A percentile compares a stretch with the other conserved stretches of the same genome.
Conservation (phyloP, 2,113 vertebrate genomes). For the Myrmophylax atrothorax region DNA sequence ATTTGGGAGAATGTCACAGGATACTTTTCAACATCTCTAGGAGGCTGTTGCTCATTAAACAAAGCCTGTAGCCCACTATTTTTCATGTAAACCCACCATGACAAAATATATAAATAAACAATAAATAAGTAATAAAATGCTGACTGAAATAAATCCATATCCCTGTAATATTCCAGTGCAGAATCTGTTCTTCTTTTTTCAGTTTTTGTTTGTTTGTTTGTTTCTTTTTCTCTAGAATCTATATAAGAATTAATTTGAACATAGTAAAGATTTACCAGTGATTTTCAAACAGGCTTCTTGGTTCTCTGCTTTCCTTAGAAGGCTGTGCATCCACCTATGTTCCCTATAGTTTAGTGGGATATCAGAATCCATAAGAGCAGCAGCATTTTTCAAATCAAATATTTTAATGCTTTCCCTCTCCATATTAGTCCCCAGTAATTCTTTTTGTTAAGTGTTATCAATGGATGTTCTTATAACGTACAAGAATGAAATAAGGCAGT, state of each 20-base stretch:
- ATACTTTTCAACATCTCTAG: slow-evolving; percentile 6
- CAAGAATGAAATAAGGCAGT: neutral
- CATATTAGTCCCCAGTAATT: slow-evolving; percentile 31
- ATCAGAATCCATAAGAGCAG: slow-evolving; percentile 61
- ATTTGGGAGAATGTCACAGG: neutral
- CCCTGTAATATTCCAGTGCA: neutral
- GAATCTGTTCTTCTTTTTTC: slow-evolving; percentile 37
- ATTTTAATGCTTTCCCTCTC: slow-evolving; percentile 43
- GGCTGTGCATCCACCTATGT: slow-evolving; percentile 30
- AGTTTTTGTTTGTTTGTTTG: neutral
- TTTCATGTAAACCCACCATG: slow-evolving; percentile 13
- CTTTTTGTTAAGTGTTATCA: slow-evolving; percentile 17
- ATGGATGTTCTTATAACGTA: slow-evolving; percentile 5
- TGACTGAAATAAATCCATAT: slow-evolving; percentile 48
- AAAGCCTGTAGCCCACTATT: slow-evolving; percentile 1
- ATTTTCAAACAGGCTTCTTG: slow-evolving; percentile 44
- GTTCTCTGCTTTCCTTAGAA: slow-evolving; percentile 59
- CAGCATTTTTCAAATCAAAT: slow-evolving; percentile 62
- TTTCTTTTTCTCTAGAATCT: slow-evolving; percentile 49
- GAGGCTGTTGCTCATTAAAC: slow-evolving; percentile 11
- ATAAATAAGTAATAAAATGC: slow-evolving; percentile 8
- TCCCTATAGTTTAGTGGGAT: slow-evolving; percentile 48
- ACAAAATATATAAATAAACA: slow-evolving; percentile 37
- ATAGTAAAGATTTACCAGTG: slow-evolving; percentile 74
- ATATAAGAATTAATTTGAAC: slow-evolving; percentile 65